Evolutionary conservation across 2,888 invertebrate species (phyloP), one percentile per base, ranked within the genome.

Genomic region (Agapetus fuscipes): DNA sequence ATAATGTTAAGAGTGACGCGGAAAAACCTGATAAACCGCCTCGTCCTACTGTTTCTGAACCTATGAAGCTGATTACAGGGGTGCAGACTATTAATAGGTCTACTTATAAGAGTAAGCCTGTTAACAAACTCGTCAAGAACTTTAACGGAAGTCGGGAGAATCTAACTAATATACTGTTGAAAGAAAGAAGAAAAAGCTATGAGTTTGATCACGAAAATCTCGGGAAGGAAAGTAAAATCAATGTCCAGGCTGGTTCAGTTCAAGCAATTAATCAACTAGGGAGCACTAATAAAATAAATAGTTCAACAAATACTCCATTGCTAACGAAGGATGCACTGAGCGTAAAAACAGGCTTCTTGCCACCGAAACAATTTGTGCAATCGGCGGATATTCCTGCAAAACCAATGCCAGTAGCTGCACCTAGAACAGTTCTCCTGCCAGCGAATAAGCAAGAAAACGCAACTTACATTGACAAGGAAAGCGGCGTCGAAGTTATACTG

Each of bases 11-110:
- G 39, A 63, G 66, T 43, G 49, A 45, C 16, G 33, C 31, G 13
- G 49, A 50, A 11, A 71, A 70, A 37, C 78, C 78, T 2, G 76
- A 77, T n/a, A 78, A 78, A 51, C 78, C 79, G 2, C 78, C 78
- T 4, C 60, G 78, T 34, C 78, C 76, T 4, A 56, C 67, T 2
- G 30, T 36, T 20, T 71, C 73, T 2, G 71, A 70, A 39, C 57
- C 59, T 10, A 66, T 68, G 1, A 69, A 66, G 47, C 57, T 66
- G 10, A 64, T 68, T 41, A 63, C 71, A 1, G 73, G 73, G 34
- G 71, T 72, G 37, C 68, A 76, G 34, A 79, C 78, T 0, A 66
- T 78, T 26, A 78, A 75, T 56, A 62, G 78, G 24, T 70, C 72
- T 3, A 72, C 74, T 14, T 74, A 75, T 55, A 63, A 68, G 45